Conservation (phyloP, 2,888 invertebrate species). For the Pristionchus arcanus region DNA sequence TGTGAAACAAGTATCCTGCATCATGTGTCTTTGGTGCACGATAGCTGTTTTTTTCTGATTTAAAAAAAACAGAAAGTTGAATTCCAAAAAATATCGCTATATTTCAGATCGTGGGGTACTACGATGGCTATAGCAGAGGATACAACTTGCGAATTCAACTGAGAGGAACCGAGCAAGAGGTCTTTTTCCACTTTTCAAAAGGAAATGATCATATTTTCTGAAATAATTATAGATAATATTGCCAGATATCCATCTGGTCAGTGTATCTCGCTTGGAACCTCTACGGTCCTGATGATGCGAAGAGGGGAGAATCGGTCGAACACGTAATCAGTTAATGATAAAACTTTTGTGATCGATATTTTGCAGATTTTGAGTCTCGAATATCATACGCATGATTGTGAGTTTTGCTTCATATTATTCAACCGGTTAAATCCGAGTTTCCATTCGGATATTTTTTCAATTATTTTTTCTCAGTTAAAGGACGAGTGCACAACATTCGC, state of each 20-base stretch:
- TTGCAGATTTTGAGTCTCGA: too few relatives aligned
- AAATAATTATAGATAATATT: not conserved
- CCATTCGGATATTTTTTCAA: too few relatives aligned
- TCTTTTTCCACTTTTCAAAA: not conserved
- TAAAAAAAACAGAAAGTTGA: too few relatives aligned
- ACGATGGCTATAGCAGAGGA: not conserved
- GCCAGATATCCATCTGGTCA: conserved; percentile 17
- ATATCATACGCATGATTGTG: too few relatives aligned
- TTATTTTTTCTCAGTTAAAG: not conserved
- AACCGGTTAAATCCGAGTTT: too few relatives aligned
- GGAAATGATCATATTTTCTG: not conserved
- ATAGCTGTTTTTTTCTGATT: too few relatives aligned
- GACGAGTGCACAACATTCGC: not conserved
- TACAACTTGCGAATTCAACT: not conserved
- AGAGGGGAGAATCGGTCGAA: not conserved
- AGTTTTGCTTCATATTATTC: too few relatives aligned
- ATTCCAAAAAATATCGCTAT: too few relatives aligned
- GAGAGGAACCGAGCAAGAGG: not conserved
- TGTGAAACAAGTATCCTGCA: too few relatives aligned
- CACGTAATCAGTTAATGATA: not conserved
- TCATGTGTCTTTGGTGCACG: too few relatives aligned
- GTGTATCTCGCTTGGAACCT: not conserved
- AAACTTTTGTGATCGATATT: not conserved
- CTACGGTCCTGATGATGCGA: not conserved
- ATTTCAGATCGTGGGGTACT: not conserved